Evolutionary conservation across 2,888 invertebrate genomes (phyloP), one percentile per base, ranked within the genome.

Genomic region (Pterobdella sp.): DNA sequence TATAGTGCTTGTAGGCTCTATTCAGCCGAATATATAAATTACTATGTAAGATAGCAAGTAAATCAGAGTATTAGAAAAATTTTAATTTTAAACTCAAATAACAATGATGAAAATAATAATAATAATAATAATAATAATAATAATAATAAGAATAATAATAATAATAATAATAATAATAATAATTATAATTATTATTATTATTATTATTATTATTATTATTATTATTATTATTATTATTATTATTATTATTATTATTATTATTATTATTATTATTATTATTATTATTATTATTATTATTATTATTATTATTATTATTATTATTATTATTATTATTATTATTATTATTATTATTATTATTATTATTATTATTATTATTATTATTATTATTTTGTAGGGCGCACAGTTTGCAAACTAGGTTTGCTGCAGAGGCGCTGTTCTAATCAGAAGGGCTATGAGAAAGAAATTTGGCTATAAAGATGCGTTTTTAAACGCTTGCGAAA

Each of bases 161-260:
- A 18, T 4, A 60, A 60, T 10, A 26, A 26, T 26, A 26, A 4
- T 60, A 26, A 10, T 10, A 4, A 29, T 60, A 4, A 60, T 60
- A 4, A 60, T 4, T 60, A 60, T n/a, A 60, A 10, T 60, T 60
- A 60, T 60, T 60, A 60, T 60, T 10, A 10, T 60, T 60, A 10
- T 60, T 60, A 10, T 60, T 60, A 10, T 60, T 60, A 10, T 60
- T 60, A 10, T 60, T 60, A 60, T 4, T 60, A 60, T 60, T 60
- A 60, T 60, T 60, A 60, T 60, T 60, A 60, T 60, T 60, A 60
- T 60, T 60, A 60, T 60, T 60, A 60, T 60, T 60, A 60, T 60
- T 60, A 60, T 65, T 65, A 65, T 65, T 31, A 31, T 65, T 31
- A 65, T 65, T 31, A 31, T 65, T 29, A 31, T 29, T n/a, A 65